These are phyloP conservation scores for Coelinius sp. DNA, from an alignment of 2,888 invertebrate species.

Conservation along the genomic window DNA sequence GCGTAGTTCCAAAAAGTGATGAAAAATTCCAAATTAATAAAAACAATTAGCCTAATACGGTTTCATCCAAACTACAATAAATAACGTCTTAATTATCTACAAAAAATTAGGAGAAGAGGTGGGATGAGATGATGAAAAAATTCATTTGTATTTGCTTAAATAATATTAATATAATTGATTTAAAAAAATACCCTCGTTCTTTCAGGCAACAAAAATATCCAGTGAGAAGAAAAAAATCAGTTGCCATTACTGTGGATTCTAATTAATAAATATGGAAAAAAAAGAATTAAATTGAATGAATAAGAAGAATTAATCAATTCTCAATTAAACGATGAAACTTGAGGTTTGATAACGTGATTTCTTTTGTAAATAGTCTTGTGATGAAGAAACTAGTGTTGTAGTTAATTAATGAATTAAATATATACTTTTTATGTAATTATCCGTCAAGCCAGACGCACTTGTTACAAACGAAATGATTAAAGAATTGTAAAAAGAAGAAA, in stretches of 20 bases:
- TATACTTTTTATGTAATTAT: conserved; percentile 46
- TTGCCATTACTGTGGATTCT: conserved; percentile 30
- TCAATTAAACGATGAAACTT: neutral
- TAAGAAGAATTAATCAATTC: neutral
- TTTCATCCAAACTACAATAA: neutral
- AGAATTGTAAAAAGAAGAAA: conserved; percentile 14
- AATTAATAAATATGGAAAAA: conserved; percentile 5
- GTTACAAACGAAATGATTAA: conserved; percentile 13
- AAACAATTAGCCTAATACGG: conserved; percentile 11
- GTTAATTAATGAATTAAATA: conserved; percentile 37
- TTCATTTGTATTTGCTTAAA: conserved; percentile 56
- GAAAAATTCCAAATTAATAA: neutral
- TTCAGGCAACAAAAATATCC: conserved; percentile 56
- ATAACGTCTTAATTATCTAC: conserved; percentile 32
- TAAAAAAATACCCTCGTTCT: conserved; percentile 68
- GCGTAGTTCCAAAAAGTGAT: neutral
- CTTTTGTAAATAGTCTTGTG: conserved; percentile 15
- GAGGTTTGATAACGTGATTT: neutral
- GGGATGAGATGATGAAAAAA: conserved; percentile 17
- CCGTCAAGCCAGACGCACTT: conserved; percentile 32
- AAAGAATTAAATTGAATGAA: neutral
- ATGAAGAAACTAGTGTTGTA: conserved; percentile 30
- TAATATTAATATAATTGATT: conserved; percentile 56
- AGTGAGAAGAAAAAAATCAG: conserved; percentile 9
- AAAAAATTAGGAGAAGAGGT: neutral